Conservation (phyloP, 2,797 vertebrate species). For the Chiloscyllium punctatum region DNA sequence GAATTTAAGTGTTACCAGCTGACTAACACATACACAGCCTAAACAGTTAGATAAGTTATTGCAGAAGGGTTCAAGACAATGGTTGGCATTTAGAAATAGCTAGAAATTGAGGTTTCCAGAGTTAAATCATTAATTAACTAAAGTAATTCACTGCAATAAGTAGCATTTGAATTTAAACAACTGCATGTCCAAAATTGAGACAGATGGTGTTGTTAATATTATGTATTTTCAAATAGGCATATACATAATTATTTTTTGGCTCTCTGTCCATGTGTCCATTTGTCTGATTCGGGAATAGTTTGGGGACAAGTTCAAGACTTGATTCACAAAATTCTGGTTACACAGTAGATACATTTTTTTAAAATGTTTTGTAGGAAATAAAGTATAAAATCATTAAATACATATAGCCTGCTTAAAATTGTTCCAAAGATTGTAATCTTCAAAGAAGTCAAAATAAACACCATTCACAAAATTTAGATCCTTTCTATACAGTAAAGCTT, state of each 20-base stretch:
- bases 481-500: background rate
- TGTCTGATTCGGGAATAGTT: background rate
- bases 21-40: background rate
- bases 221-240: background rate
- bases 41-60: background rate
- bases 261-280: background rate
- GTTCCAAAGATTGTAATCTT: background rate
- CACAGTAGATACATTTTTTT: background rate
- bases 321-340: background rate
- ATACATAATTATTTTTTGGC: background rate
- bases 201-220: background rate
- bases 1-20: background rate
- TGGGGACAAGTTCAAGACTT: background rate
- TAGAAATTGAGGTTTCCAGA: background rate
- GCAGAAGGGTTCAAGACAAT: background rate
- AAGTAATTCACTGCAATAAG: background rate
- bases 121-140: no score
- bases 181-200: background rate
- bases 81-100: background rate
- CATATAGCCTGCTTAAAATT: background rate
- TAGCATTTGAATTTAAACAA: slow-evolving; percentile 1
- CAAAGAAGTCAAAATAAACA: background rate
- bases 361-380: background rate
- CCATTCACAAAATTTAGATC: slow-evolving; percentile 1
- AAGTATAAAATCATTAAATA: background rate